phyloP scores from a whole-genome alignment of 2,797 vertebrate genomes.

The Galaxias olidus region DNA sequence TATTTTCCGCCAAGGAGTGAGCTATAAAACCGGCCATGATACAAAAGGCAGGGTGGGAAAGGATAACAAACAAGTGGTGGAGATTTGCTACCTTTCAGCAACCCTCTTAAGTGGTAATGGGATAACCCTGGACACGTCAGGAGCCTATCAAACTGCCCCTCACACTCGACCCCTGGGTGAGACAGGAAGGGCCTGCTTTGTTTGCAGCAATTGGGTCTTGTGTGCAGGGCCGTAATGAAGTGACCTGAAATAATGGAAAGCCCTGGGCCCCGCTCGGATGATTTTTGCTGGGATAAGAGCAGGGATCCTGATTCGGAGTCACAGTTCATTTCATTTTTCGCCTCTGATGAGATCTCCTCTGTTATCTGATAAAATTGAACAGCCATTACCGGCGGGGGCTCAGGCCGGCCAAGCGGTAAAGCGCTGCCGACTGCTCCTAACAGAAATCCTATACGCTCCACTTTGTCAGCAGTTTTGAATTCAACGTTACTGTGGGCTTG shows the following conservation, averaged over 20 bases:
- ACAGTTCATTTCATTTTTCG: conserved; percentile 99
- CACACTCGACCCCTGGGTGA: conserved; percentile 98
- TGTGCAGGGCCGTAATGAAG: conserved; percentile 97
- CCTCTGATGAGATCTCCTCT: conserved; percentile 99
- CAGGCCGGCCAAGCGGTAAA: conserved; percentile 85
- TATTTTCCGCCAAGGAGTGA: conserved; percentile 84
- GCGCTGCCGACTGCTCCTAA: conserved; percentile 95
- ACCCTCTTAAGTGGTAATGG: conserved; percentile 99
- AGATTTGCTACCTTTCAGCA: conserved; percentile 99
- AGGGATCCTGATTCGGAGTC: conserved; percentile 98
- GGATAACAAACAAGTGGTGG: conserved; percentile 89
- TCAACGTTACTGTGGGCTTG: conserved; percentile 85
- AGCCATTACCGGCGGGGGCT: conserved; percentile 95
- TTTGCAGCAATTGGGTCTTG: conserved; percentile 94
- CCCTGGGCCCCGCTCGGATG: conserved; percentile 93
- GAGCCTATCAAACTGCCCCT: conserved; percentile 98
- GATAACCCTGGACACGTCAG: conserved; percentile 97
- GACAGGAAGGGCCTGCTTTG: conserved; percentile 92
- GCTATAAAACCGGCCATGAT: conserved; percentile 86
- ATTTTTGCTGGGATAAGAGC: conserved; percentile 98
- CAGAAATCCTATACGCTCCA: conserved; percentile 99
- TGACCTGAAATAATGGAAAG: conserved; percentile 99
- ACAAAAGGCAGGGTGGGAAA: conserved; percentile 77
- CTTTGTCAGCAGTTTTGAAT: conserved; percentile 99
- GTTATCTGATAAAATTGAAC: conserved; percentile 99